These are phyloP conservation scores for Alectoris magna DNA, from an alignment of 2,797 vertebrate genomes.

Conservation along the genomic window DNA sequence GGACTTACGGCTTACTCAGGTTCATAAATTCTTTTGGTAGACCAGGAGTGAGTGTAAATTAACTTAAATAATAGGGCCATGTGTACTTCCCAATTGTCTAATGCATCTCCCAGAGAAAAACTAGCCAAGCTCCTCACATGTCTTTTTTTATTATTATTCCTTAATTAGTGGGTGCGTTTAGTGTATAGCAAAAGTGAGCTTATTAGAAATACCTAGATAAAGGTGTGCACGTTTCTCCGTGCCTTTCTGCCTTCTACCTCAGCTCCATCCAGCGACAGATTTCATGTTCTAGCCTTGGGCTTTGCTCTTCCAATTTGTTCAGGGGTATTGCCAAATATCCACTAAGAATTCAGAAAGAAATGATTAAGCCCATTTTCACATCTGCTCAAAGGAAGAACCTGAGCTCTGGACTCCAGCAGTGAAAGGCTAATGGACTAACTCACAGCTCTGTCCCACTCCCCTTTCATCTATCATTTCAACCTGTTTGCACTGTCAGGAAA, in stretches of 20 bases:
- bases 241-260: neutral
- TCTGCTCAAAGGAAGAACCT: slow-evolving; percentile 5
- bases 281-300: neutral
- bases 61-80: slow-evolving; percentile 76
- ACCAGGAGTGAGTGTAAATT: slow-evolving; percentile 72
- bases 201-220: slow-evolving; percentile 20
- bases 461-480: slow-evolving; percentile 45
- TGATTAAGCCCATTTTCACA: slow-evolving; percentile 13
- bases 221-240: neutral
- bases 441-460: neutral
- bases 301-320: neutral
- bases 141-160: slow-evolving; percentile 22
- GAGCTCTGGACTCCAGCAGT: slow-evolving; percentile 11
- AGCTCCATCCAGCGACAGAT: accelerated
- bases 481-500: slow-evolving; percentile 49
- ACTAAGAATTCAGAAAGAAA: neutral
- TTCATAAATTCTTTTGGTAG: slow-evolving; percentile 78
- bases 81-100: slow-evolving; percentile 73
- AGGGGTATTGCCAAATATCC: neutral
- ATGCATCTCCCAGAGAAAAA: slow-evolving; percentile 61
- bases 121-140: slow-evolving; percentile 52
- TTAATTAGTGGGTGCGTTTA: slow-evolving; percentile 70
- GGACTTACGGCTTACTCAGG: slow-evolving; percentile 75
- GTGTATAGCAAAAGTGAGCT: slow-evolving; percentile 22
- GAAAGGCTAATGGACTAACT: slow-evolving; percentile 18